Evolutionary conservation across 2,113 vertebrate species (phyloP), one percentile per base, ranked within the genome.

Genomic region (Stegostoma tigrinum): DNA sequence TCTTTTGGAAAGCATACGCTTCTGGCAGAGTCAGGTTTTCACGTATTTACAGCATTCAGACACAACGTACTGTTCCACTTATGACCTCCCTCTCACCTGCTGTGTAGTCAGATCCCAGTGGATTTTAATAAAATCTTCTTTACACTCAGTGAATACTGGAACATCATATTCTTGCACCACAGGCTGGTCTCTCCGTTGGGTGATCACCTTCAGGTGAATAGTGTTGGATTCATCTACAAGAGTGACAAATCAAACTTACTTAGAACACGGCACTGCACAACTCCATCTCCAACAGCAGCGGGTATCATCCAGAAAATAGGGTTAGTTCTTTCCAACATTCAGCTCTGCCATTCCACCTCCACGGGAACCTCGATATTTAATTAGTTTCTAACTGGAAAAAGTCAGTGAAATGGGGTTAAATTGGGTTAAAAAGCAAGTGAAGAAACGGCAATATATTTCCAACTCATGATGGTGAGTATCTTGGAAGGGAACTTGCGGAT

Each of bases 81-180:
- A 55, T 64, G 34, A 38, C 85, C 14, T 75, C 27, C 27, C 38
- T 45, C 12, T 96, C 91, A 98, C 99, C 98, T 99, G 99, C 96
- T 99, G 99, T 0, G 99, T 99, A 95, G 99, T 99, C 96, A 99
- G 98, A 97, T 99, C 99, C 99, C 99, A 99, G 96, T 99, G 99
- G 45, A 98, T 98, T 97, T 98, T 99, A 96, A 98, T 98, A 95
- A 99, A 99, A 87, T 98, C 98, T 0, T 99, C 99, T 97, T 99
- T 99, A 96, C 98, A 98, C 96, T 99, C 98, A 30, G 98, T 98
- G 96, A 99, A 99, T 85, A 99, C 99, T 0, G 99, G 99, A 19
- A 99, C 99, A 0, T 99, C 99, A 0, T 99, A 99, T 93, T 99
- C 99, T 96, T 99, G 99, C 24, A 99, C 99, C 0, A 99, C 98